Base-by-base conservation (phyloP, 2,113 vertebrate species). In the Caloenas nicobarica region DNA sequence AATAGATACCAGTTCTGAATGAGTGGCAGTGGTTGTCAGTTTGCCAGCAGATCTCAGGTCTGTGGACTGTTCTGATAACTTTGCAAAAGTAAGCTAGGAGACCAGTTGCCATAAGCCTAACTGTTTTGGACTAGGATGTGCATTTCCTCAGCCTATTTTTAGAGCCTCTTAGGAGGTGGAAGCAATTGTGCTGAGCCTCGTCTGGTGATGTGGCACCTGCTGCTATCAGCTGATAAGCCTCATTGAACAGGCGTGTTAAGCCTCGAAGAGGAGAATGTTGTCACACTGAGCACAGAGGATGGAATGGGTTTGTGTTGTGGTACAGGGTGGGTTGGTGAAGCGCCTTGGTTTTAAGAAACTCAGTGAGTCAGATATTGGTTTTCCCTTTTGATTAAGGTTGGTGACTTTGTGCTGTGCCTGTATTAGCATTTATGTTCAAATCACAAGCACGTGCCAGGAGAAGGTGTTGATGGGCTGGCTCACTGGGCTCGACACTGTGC, bases 321-420 rank as follows among this genome's bases (percentile, higher is more conserved):
- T 53, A 6, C 0, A 0, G 34, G 4, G 5, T 29, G 17, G 9
- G 25, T 46, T 28, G 15, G 13, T 76, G 28, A 11, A 51, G 64
- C 0, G 5, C 17, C 64, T 72, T 40, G 11, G 7, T 61, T 81
- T 84, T 44, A 36, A 33, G 40, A 34, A 64, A n/a, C 17, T 18
- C 21, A 2, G 4, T 4, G 6, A 64, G 17, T 57, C 11, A 53
- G n/a, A 46, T 70, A 16, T 77, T 93, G 19, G 11, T 68, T 11
- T 64, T 92, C 34, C 12, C 18, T 85, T 79, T 71, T 87, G 26
- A 33, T 64, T 53, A 2, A 58, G 74, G 5, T 21, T 58, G 7
- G 4, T 92, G 34, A 15, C 31, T 91, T 51, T 68, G 17, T 81
- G 29, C n/a, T 53, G 10, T 61, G 17, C 8, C n/a, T 57, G 0